A percentile compares a stretch with the other conserved stretches of the same genome.
Evolutionary conservation across 2,888 invertebrate species (phyloP).

Genomic region (Lathronympha strigana): DNA sequence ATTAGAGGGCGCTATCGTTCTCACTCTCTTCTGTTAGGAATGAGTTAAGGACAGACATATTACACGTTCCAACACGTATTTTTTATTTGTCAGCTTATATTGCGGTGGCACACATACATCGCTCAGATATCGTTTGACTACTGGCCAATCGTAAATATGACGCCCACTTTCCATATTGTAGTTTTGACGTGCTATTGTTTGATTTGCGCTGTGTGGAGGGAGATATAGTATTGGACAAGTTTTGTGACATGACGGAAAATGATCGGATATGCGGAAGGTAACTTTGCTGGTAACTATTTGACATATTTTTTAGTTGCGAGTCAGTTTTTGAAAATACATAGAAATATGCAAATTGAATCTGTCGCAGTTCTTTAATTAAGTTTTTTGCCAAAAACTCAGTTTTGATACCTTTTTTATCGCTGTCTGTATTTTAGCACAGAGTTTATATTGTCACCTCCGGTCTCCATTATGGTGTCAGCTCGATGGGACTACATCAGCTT

Average conservation of each 20-base stretch:
- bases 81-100: slow-evolving; percentile 31
- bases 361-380: too few species aligned
- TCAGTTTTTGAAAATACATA: not conserved
- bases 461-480: too few species aligned
- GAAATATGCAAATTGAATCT: not conserved
- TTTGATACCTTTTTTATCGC: too few species aligned
- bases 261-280: slow-evolving; percentile 1
- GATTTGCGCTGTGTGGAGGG: slow-evolving; percentile 52
- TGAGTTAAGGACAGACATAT: slow-evolving; percentile 30
- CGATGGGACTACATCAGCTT: too few species aligned
- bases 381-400: too few species aligned
- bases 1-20: slow-evolving; percentile 29
- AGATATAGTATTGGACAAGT: slow-evolving; percentile 51
- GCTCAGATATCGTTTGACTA: slow-evolving; percentile 69
- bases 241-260: slow-evolving; percentile 21
- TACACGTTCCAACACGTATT: slow-evolving; percentile 21
- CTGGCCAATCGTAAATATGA: slow-evolving; percentile 60
- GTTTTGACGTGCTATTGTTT: slow-evolving; percentile 59
- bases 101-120: slow-evolving; percentile 49
- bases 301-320: slow-evolving; percentile 1
- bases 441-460: too few species aligned
- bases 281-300: slow-evolving; percentile 13
- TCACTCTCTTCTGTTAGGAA: slow-evolving; percentile 22
- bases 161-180: slow-evolving; percentile 63
- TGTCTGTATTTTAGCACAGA: too few species aligned